A percentile compares a stretch with the other conserved stretches of the same genome.
Evolutionary conservation across 64 coral and sea anemone species (phyloP).

Genomic region (Actinia tenebrosa): DNA sequence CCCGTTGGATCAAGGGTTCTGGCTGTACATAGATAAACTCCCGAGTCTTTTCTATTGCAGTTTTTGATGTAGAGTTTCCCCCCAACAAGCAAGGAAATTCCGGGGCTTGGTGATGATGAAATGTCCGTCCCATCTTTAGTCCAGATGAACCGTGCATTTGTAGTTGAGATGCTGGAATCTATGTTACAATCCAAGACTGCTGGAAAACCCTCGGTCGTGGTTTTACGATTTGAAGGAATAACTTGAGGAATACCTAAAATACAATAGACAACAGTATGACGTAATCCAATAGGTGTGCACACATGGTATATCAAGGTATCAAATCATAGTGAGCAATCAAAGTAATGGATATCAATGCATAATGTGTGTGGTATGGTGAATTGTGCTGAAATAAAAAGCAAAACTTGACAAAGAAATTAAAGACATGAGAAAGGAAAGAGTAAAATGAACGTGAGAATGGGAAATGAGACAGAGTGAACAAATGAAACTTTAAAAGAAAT

Average conservation of each 20-base stretch:
- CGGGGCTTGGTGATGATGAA: not conserved
- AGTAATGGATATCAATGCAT: no score
- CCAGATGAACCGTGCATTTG: constrained; percentile 47
- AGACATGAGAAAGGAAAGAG: not conserved
- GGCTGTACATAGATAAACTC: constrained; percentile 78
- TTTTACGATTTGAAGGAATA: constrained; percentile 70
- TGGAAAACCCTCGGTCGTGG: constrained; percentile 49
- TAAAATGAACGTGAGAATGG: not conserved
- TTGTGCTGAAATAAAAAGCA: not conserved
- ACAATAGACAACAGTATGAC: not conserved
- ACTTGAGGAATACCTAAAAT: constrained; percentile 37
- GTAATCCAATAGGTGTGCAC: not conserved
- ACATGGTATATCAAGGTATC: not conserved
- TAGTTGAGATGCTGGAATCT: constrained; percentile 44
- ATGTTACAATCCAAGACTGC: constrained; percentile 64
- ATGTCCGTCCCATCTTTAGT: constrained; percentile 65
- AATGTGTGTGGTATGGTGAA: not conserved
- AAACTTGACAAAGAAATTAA: not conserved
- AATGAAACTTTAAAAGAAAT: not conserved
- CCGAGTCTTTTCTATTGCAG: constrained; percentile 42
- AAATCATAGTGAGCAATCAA: no score
- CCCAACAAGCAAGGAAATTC: constrained; percentile 50
- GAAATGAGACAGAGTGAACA: not conserved
- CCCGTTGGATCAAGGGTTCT: constrained; percentile 64
- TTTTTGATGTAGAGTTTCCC: constrained; percentile 70